Percentiles rank a stretch among this genome's conserved stretches.
Conservation (phyloP, 2,113 vertebrate species). For the Leiothrix lutea region DNA sequence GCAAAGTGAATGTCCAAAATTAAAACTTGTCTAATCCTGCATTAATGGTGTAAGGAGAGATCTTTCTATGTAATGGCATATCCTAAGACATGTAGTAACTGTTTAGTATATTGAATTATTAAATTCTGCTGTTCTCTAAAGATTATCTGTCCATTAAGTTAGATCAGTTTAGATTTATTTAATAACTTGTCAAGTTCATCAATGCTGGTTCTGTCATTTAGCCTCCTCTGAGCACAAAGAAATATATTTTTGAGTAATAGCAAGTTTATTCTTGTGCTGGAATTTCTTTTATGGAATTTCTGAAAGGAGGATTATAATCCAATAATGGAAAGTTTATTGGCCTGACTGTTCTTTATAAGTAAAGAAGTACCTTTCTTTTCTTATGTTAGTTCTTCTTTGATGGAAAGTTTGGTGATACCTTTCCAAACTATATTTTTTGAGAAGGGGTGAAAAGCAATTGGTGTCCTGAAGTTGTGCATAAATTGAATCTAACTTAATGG, state of each 20-base stretch:
- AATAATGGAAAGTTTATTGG: background rate
- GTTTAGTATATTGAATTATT: background rate
- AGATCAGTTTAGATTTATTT: slow-evolving; percentile 1
- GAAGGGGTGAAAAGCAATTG: background rate
- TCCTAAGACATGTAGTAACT: background rate
- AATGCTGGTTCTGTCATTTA: background rate
- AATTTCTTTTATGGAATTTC: background rate
- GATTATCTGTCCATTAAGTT: slow-evolving; percentile 24
- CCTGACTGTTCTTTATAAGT: background rate
- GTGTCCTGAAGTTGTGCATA: background rate
- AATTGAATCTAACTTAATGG: background rate
- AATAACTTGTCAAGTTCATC: background rate
- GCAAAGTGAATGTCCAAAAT: background rate
- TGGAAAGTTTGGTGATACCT: background rate
- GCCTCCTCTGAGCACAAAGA: background rate
- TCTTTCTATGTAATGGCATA: background rate
- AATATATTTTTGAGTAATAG: background rate
- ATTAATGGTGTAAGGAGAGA: background rate
- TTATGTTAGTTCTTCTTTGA: background rate
- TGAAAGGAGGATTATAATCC: background rate
- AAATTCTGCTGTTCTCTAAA: background rate
- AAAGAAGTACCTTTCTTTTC: background rate
- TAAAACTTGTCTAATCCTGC: background rate
- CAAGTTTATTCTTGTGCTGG: background rate
- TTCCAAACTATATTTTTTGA: background rate